These are phyloP conservation scores for Entomyzon cyanotis DNA, from an alignment of 2,113 vertebrate genomes.

Conservation along the genomic window DNA sequence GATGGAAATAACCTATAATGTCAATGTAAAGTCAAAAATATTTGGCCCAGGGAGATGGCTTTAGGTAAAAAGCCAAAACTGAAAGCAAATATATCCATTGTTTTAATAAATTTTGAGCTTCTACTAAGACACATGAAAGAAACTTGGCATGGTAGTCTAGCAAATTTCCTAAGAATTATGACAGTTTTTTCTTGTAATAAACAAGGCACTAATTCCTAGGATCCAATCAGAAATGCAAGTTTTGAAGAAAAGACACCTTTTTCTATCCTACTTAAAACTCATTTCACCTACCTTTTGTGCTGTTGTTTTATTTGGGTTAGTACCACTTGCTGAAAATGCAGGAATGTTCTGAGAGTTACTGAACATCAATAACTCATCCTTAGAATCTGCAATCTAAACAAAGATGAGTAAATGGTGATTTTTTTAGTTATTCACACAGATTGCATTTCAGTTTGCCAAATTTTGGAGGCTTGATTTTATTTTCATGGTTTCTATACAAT, in stretches of 20 bases:
- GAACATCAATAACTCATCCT: conserved; percentile 82
- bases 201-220: background rate
- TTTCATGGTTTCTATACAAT: background rate
- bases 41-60: background rate
- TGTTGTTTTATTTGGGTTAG: conserved; percentile 58
- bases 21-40: background rate
- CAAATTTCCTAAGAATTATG: background rate
- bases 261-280: background rate
- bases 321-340: conserved; percentile 56
- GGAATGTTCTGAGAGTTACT: conserved; percentile 70
- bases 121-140: background rate
- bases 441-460: background rate
- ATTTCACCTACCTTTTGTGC: conserved; percentile 73
- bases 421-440: background rate
- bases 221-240: background rate
- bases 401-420: background rate
- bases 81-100: background rate
- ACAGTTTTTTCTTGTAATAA: background rate
- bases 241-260: background rate
- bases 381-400: conserved; percentile 83
- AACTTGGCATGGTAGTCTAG: background rate
- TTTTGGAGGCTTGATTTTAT: background rate
- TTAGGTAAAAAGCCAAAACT: background rate
- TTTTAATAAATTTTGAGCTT: background rate
- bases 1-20: background rate